Base-by-base conservation (phyloP, 2,113 vertebrate species). In the Notothenia rossii region DNA sequence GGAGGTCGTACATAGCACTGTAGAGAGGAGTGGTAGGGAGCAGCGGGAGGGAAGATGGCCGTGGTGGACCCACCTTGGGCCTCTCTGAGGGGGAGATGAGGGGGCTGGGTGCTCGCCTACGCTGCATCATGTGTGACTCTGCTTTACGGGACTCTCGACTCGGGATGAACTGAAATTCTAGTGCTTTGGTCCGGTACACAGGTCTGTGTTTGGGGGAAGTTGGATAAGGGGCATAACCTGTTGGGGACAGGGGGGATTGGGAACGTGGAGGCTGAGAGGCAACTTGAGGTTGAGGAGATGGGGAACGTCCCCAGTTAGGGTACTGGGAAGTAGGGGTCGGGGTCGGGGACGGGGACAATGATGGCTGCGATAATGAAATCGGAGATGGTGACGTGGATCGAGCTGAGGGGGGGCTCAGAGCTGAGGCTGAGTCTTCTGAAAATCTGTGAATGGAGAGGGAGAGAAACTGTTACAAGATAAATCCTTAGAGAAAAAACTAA, bases 21-120 rank as follows among this genome's bases (percentile, higher is more conserved):
- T 95, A 95, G 3, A 96, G 90, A 3, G 94, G 94, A 0, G 93
- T 67, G 14, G 96, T 96, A 75, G 97, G 96, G 82, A 98, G 95
- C 70, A 97, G 96, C 4, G 97, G 97, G 22, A 97, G 95, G 58
- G 97, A 97, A 0, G 97, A 97, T 10, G 97, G 97, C 18, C 97
- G 93, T 5, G 97, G 96, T 0, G 96, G 96, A 61, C 94, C 96
- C 66, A 94, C 70, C 82, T 95, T 96, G 83, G 96, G 94, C 40
- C 94, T 94, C 80, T 97, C 96, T 18, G 96, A 91, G 0, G 96
- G 96, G 61, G 96, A 96, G 85, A 96, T 94, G 45, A 96, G 96
- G 5, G 97, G 97, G 88, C 97, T 98, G 15, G 96, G 97, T 3
- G 97, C 96, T 65, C 97, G 91, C 51, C 96, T 82, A 75, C 96